These are phyloP conservation scores for Macrosteles quadrilineatus DNA, from an alignment of 1,140 invertebrate species.

Conservation along the genomic window DNA sequence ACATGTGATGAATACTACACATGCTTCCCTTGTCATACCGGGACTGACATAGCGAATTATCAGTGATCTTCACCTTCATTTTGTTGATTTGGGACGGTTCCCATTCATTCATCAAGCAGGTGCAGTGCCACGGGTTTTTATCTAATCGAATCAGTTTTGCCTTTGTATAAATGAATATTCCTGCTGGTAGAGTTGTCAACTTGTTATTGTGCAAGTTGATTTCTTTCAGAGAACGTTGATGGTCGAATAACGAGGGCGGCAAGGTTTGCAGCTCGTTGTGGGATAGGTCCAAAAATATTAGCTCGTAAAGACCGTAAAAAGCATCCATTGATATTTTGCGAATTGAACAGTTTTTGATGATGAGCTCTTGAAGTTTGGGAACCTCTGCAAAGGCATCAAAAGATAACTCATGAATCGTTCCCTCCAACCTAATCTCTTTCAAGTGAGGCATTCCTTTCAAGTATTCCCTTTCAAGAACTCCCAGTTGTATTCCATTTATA, in stretches of 20 bases:
- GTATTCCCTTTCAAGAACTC: conserved; percentile 59
- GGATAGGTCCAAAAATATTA: conserved; percentile 63
- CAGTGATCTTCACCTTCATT: conserved; percentile 49
- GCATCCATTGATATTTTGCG: conserved; percentile 66
- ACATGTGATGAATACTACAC: conserved; percentile 43
- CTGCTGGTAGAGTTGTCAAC: conserved; percentile 56
- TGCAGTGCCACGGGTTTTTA: conserved; percentile 70
- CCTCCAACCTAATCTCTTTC: conserved; percentile 56
- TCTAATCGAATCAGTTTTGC: conserved; percentile 59
- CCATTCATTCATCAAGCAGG: conserved; percentile 65
- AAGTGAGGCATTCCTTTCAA: conserved; percentile 61
- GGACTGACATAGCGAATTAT: conserved; percentile 49
- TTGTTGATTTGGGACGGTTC: conserved; percentile 57
- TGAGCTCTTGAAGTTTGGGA: conserved; percentile 57
- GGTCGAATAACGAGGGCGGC: conserved; percentile 62
- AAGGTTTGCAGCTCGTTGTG: conserved; percentile 60
- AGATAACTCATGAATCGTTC: conserved; percentile 60
- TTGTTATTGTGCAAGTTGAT: conserved; percentile 63
- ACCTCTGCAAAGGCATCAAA: conserved; percentile 68
- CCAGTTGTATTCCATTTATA: conserved; percentile 59
- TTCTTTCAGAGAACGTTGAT: conserved; percentile 60
- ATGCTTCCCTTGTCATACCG: conserved; percentile 50
- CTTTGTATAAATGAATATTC: conserved; percentile 58
- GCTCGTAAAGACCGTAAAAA: conserved; percentile 61
- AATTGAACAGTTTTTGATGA: conserved; percentile 63